These are phyloP conservation scores for Silvanus unidentatus DNA, from an alignment of 2,888 invertebrate genomes.

Conservation along the genomic window DNA sequence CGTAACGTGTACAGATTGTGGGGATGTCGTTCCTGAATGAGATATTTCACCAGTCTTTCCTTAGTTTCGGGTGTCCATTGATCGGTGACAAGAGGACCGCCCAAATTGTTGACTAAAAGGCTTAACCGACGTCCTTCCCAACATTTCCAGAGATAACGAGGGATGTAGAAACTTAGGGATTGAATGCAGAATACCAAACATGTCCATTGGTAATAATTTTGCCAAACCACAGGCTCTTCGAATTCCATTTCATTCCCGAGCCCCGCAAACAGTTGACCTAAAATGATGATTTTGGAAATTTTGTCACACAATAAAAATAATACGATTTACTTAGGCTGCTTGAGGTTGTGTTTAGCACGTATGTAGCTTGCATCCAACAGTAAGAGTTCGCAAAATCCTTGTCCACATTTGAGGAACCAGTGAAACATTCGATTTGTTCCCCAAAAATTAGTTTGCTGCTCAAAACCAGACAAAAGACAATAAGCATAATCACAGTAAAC, in stretches of 20 bases:
- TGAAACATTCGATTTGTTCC: conserved; percentile 73
- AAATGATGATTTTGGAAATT: background rate
- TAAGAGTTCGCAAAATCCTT: conserved; percentile 65
- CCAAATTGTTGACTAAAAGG: conserved; percentile 55
- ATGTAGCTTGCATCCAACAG: conserved; percentile 76
- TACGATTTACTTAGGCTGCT: too few species aligned
- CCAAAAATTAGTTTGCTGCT: conserved; percentile 81
- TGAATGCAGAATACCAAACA: conserved; percentile 63
- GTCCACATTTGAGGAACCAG: conserved; percentile 48
- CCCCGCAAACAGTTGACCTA: conserved; percentile 37
- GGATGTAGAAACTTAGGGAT: conserved; percentile 62
- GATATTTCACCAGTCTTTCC: conserved; percentile 53
- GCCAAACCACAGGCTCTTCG: conserved; percentile 50
- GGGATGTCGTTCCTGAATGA: conserved; percentile 51
- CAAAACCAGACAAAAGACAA: conserved; percentile 67
- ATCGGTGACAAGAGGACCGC: conserved; percentile 53
- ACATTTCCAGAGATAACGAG: conserved; percentile 65
- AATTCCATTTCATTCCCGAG: conserved; percentile 40
- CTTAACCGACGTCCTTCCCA: conserved; percentile 63
- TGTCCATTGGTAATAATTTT: conserved; percentile 69
- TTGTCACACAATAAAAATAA: background rate
- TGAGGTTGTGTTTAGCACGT: too few species aligned
- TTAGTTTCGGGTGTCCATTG: conserved; percentile 54
- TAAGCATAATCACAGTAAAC: conserved; percentile 63
- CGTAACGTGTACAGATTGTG: conserved; percentile 62